Evolutionary conservation across 2,888 invertebrate species (phyloP), one percentile per base, ranked within the genome.

Genomic region (Xanthorhoe designata): DNA sequence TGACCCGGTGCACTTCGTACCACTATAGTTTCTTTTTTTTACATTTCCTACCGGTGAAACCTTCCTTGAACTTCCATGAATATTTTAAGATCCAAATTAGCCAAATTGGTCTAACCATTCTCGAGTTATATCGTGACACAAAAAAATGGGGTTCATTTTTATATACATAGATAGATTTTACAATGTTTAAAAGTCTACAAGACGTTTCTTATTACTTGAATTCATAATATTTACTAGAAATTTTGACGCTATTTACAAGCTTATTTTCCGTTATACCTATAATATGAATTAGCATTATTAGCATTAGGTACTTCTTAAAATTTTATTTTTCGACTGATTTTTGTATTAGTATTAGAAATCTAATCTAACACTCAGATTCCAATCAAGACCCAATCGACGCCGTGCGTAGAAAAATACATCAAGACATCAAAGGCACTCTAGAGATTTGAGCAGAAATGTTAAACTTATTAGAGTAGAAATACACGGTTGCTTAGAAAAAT

Each of bases 401-500:
- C 35, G 42, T 45, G 55, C 62, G 35, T 24, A 55, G 49, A 67
- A 63, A 63, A 63, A 49, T 52, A 57, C n/a, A 57, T 50, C 52
- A 47, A 24, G 19, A n/a, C 32, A 38, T 59, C 32, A 52, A 61
- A 62, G 55, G n/a, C 59, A 32, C n/a, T 35, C 50, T 24, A 49
- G 53, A 64, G 50, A 35, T 58, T 71, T 47, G 50, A 69, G 45
- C 62, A 66, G 17, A 64, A 71, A 74, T 29, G 51, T 66, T 61
- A 69, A 32, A 64, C 67, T 66, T 60, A 71, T 61, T 56, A 72
- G 68, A 61, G 75, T 64, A 54, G 61, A 64, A 72, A 70, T 70
- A 69, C 65, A 69, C 72, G 63, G 55, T 71, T 76, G 79, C 79
- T 76, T 77, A 80, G 78, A 83, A 85, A 42, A 86, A 82, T 79